Conservation (phyloP, 2,797 vertebrate species). For the Chelmon rostratus region DNA sequence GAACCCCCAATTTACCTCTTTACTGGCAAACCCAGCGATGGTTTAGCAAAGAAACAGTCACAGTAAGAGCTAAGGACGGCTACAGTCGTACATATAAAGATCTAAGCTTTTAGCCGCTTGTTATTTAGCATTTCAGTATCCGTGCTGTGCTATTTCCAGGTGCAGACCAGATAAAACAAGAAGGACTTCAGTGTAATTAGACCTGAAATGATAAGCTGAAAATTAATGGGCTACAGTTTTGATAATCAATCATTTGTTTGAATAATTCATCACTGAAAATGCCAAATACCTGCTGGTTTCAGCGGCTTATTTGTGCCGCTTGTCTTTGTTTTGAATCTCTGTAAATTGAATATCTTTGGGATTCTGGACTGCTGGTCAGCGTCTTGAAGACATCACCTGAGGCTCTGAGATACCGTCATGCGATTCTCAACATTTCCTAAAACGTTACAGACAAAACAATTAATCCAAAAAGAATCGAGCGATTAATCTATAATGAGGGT, state of each 20-base stretch:
- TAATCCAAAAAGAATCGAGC: conserved; percentile 7
- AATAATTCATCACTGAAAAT: neutral
- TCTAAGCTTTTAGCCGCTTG: neutral
- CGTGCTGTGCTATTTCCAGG: neutral
- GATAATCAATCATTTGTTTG: neutral
- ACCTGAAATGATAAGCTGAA: neutral
- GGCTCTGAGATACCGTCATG: neutral
- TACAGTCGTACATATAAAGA: neutral
- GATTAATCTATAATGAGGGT: conserved; percentile 36
- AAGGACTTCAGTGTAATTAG: neutral
- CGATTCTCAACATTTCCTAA: neutral
- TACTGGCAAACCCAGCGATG: conserved; percentile 22
- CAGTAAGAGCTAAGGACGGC: neutral
- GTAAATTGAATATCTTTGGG: neutral
- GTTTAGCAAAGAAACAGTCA: conserved; percentile 28
- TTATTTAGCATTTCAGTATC: neutral
- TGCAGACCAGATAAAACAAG: neutral
- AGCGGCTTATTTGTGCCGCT: neutral
- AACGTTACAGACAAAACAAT: conserved; percentile 5
- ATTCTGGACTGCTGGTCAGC: neutral
- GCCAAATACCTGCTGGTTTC: neutral
- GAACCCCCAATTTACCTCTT: conserved; percentile 20
- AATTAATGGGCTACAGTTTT: neutral
- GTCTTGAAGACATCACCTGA: neutral
- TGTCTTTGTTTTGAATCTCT: conserved; percentile 7